Evolutionary conservation across 1,140 invertebrate species (phyloP), one percentile per base, ranked within the genome.

Genomic region (Nymphalis io): DNA sequence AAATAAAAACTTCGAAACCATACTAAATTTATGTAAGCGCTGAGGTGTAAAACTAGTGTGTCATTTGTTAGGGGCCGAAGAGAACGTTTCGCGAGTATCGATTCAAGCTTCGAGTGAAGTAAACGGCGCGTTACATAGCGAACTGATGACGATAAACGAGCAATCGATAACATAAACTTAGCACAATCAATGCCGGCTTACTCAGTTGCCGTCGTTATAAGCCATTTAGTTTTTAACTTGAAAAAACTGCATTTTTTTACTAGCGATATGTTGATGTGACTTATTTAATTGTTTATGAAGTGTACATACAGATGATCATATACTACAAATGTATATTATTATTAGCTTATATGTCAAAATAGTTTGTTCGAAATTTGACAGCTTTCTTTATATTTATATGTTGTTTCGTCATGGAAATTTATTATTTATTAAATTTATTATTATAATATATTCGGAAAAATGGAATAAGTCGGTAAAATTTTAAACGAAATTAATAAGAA

Each of bases 91-190:
- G 65, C 55, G 55, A 60, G 33, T 67, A 67, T 67, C 65, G 42
- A 60, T 67, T 67, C 27, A 67, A 58, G 59, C 42, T 60, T 39
- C 18, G 57, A 67, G 65, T 67, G 65, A 60, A 60, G 65, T 38
- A 67, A 67, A 67, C 65, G 65, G 44, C 57, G 42, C 65, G 65
- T 23, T 72, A 65, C 74, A 69, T 65, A 57, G 48, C 67, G 59
- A 65, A 65, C 60, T 68, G 70, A 75, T 73, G 74, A 72, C 74
- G 70, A 66, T 75, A 73, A 73, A 70, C 62, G 62, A 44, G 68
- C 67, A 75, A 75, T 75, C 74, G 74, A 75, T 75, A 75, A 59
- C 64, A 75, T 70, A 73, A 62, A 63, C 70, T 68, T 59, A 62
- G 65, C 55, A 60, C 55, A 59, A 70, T 64, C 61, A 70, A 59